Evolutionary conservation across 37 sponge, comb jelly and placozoan genomes (phyloP), one percentile per base, ranked within the genome.

Genomic region (Beroe ovata): DNA sequence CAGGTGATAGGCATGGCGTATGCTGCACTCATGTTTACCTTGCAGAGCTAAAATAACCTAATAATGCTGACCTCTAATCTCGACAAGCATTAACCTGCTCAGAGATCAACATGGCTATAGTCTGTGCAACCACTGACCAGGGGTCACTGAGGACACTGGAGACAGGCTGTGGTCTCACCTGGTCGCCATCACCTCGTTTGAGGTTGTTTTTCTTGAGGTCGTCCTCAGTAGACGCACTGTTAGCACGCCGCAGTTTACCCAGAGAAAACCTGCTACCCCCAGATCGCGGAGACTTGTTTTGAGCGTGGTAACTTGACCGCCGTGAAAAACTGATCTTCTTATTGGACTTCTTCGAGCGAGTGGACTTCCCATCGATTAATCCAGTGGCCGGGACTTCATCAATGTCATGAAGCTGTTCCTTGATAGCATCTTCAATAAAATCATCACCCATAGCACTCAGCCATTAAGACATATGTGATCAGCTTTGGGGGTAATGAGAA

Each of bases 81-180:
- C n/a, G n/a, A n/a, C n/a, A n/a, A n/a, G n/a, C n/a, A n/a, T n/a
- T n/a, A n/a, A n/a, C n/a, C n/a, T n/a, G n/a, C n/a, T n/a, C n/a
- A n/a, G n/a, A n/a, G n/a, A n/a, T n/a, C n/a, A n/a, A n/a, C n/a
- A n/a, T n/a, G n/a, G n/a, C n/a, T n/a, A n/a, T n/a, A n/a, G n/a
- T n/a, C n/a, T n/a, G n/a, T n/a, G n/a, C n/a, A n/a, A n/a, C n/a
- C n/a, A n/a, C n/a, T n/a, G n/a, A n/a, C n/a, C n/a, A n/a, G n/a
- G n/a, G n/a, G n/a, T n/a, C n/a, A n/a, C n/a, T n/a, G n/a, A n/a
- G 54, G 54, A 47, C 54, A 47, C 54, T 47, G 54, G 54, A 47
- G 54, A 47, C n/a, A n/a, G n/a, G n/a, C n/a, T n/a, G n/a, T n/a
- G n/a, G n/a, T 6, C 54, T 47, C 6, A 47, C 54, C 54, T 47